phyloP scores from a whole-genome alignment of 2,797 vertebrate species.

The Brachyrhaphis roseni region DNA sequence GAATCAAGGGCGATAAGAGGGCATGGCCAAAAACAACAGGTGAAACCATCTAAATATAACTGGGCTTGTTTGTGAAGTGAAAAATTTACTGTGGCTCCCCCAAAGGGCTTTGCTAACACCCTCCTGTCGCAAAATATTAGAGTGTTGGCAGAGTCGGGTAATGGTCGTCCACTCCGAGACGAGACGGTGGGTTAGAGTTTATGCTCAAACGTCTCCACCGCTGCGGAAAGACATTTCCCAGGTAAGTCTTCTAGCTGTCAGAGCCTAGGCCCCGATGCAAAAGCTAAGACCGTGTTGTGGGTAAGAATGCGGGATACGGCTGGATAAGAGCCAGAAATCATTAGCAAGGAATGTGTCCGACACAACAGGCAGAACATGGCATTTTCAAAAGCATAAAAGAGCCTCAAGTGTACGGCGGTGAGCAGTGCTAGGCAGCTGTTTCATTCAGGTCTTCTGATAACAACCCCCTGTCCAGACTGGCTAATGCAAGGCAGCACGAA shows the following conservation, averaged over 20 bases:
- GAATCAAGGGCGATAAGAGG: constrained; percentile 70
- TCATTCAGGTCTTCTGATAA: constrained; percentile 78
- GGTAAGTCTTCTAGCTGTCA: constrained; percentile 61
- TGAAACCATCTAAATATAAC: constrained; percentile 57
- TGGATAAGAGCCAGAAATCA: constrained; percentile 75
- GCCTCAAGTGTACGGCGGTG: constrained; percentile 54
- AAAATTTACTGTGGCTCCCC: constrained; percentile 54
- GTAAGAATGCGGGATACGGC: constrained; percentile 63
- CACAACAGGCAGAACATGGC: constrained; percentile 69
- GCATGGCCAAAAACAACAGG: constrained; percentile 45
- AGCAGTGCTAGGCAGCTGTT: constrained; percentile 72
- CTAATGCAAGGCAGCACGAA: constrained; percentile 50
- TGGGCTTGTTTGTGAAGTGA: constrained; percentile 62
- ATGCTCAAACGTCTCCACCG: constrained; percentile 57
- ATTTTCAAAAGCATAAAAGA: constrained; percentile 71
- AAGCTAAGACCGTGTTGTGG: constrained; percentile 39
- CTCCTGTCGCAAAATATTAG: constrained; percentile 58
- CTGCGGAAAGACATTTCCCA: constrained; percentile 54
- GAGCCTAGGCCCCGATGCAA: constrained; percentile 33
- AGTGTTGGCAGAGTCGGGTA: constrained; percentile 61
- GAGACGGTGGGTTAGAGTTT: constrained; percentile 43
- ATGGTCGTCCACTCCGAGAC: constrained; percentile 48
- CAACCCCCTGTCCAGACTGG: constrained; percentile 68
- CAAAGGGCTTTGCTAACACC: constrained; percentile 55
- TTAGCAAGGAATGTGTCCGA: constrained; percentile 68